Percentiles rank a stretch among this genome's conserved stretches.
These are phyloP conservation scores for Rhodeus uyekii DNA, from an alignment of 2,797 vertebrate species.

Conservation along the genomic window DNA sequence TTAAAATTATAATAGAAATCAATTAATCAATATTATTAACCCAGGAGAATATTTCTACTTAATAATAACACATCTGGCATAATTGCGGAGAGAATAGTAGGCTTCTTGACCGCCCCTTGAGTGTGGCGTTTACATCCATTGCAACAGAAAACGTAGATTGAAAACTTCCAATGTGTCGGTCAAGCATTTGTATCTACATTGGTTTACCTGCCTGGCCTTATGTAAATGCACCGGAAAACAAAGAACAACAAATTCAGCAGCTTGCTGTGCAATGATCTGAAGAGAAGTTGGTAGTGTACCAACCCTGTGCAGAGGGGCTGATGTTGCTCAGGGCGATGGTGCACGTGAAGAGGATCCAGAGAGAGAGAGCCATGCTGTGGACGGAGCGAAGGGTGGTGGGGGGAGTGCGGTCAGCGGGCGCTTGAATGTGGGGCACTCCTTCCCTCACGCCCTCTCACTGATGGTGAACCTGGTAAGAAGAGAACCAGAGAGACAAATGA, in stretches of 20 bases:
- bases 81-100: background rate
- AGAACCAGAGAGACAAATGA: conserved; percentile 22
- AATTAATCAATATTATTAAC: no score
- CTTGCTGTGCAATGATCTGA: background rate
- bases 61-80: background rate
- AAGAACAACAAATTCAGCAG: background rate
- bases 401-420: conserved; percentile 63
- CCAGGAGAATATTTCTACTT: no score
- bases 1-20: no score
- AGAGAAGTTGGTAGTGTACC: conserved; percentile 24
- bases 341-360: conserved; percentile 73
- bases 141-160: background rate
- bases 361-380: conserved; percentile 73
- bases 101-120: no score
- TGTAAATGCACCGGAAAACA: background rate
- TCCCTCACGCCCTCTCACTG: conserved; percentile 68
- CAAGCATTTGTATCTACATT: background rate
- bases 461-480: conserved; percentile 64
- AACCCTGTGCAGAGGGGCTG: conserved; percentile 75
- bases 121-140: background rate
- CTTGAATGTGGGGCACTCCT: conserved; percentile 65
- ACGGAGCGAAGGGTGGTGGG: conserved; percentile 44
- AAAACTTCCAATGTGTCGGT: background rate
- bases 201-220: background rate
- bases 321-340: conserved; percentile 71